Evolutionary conservation across 1,140 invertebrate genomes (phyloP).

Genomic region (Drosophila subpulchrella): DNA sequence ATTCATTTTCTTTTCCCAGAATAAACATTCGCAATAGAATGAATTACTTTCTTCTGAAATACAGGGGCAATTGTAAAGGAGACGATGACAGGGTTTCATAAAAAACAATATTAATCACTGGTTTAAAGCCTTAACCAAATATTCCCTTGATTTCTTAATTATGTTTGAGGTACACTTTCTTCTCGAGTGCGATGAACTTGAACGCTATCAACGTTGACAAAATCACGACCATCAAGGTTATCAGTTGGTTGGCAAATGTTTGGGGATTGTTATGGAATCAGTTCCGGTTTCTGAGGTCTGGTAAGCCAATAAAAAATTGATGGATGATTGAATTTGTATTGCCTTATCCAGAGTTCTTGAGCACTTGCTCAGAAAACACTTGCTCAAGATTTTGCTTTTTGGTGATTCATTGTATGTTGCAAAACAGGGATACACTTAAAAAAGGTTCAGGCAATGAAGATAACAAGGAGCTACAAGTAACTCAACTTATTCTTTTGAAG

Average conservation of each 20-base stretch:
- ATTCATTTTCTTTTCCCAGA: constrained; percentile 1
- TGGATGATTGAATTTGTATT: neutral
- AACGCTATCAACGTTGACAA: constrained; percentile 14
- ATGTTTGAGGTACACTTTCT: constrained; percentile 5
- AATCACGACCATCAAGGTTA: constrained; percentile 24
- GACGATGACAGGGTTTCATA: neutral
- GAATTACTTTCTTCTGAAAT: neutral
- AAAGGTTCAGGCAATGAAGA: neutral
- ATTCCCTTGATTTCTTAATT: neutral
- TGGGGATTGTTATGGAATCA: neutral
- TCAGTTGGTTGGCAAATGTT: constrained; percentile 18
- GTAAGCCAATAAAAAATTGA: constrained; percentile 5
- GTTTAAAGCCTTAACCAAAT: neutral
- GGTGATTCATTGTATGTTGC: neutral
- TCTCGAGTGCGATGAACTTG: constrained; percentile 16
- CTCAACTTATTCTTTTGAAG: too few species aligned
- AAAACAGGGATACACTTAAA: neutral
- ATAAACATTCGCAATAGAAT: neutral
- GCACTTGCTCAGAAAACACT: too few species aligned
- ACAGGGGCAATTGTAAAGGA: neutral
- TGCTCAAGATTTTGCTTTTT: neutral
- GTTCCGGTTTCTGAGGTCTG: constrained; percentile 1
- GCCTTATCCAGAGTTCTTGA: neutral
- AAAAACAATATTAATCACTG: neutral
- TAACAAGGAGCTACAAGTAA: neutral